A percentile compares a stretch with the other conserved stretches of the same genome.
Evolutionary conservation across 2,113 vertebrate species (phyloP).

Genomic region (Barbus barbus): DNA sequence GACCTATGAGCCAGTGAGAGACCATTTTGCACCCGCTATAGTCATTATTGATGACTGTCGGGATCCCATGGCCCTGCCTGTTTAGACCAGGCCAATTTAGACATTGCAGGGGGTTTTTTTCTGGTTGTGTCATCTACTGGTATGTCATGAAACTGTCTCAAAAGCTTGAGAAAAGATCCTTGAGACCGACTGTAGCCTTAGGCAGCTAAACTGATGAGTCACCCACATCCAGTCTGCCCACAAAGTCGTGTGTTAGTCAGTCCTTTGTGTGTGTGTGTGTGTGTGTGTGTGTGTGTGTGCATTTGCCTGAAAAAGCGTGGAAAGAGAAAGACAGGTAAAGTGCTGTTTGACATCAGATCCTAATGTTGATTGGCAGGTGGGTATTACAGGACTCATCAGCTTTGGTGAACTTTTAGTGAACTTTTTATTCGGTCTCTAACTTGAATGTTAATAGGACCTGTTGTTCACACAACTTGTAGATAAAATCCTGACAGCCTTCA

Average conservation of each 20-base stretch:
- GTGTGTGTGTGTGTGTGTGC: not conserved
- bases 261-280: not conserved
- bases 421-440: too few species aligned
- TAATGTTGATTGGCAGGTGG: slow-evolving; percentile 13
- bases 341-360: not conserved
- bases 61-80: not conserved
- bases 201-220: not conserved
- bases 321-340: slow-evolving; percentile 9
- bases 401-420: slow-evolving; percentile 32
- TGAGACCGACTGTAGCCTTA: not conserved
- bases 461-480: too few species aligned
- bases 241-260: too few species aligned
- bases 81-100: slow-evolving; percentile 14
- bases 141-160: slow-evolving; percentile 11
- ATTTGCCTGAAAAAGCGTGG: not conserved
- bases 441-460: too few species aligned
- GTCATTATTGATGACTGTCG: slow-evolving; percentile 4
- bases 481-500: too few species aligned
- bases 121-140: slow-evolving; percentile 15
- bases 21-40: slow-evolving; percentile 21
- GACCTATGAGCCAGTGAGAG: slow-evolving; percentile 1
- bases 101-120: not conserved
- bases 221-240: not conserved
- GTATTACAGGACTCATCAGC: not conserved
- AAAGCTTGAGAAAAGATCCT: slow-evolving; percentile 13